Evolutionary conservation across 2,888 invertebrate genomes (phyloP).

Genomic region (Pasiphila rectangulata): DNA sequence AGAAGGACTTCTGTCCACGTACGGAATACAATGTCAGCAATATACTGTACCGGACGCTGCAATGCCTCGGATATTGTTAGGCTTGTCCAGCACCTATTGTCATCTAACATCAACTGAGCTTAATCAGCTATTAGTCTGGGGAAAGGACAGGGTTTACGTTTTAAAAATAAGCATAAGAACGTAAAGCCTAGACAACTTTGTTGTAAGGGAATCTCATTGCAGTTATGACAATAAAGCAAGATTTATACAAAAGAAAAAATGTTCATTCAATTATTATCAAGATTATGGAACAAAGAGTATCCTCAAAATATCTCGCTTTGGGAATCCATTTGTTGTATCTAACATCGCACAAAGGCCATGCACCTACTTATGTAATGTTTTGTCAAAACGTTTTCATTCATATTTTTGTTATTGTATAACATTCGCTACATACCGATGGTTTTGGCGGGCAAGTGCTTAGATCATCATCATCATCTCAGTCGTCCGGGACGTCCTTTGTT

Average conservation of each 20-base stretch:
- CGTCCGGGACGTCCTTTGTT: too few relatives aligned
- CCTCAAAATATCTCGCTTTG: constrained; percentile 46
- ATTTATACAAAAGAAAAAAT: constrained; percentile 41
- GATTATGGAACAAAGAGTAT: constrained; percentile 52
- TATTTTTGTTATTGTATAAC: constrained; percentile 38
- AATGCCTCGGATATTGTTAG: too few relatives aligned
- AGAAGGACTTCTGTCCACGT: too few relatives aligned
- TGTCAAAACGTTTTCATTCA: constrained; percentile 42
- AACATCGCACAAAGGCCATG: constrained; percentile 43
- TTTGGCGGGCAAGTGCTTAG: too few relatives aligned
- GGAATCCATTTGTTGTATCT: constrained; percentile 48
- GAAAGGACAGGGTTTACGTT: too few relatives aligned
- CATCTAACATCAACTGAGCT: too few relatives aligned
- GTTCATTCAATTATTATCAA: constrained; percentile 51
- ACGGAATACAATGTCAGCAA: too few relatives aligned
- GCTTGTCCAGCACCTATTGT: too few relatives aligned
- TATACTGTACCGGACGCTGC: constrained; percentile 1
- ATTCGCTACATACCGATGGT: too few relatives aligned
- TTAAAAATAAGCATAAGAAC: too few relatives aligned
- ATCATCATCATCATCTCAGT: too few relatives aligned
- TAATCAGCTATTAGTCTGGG: too few relatives aligned
- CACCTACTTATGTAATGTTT: constrained; percentile 39
- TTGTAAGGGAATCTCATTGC: constrained; percentile 26
- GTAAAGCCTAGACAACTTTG: neutral
- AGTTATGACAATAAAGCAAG: constrained; percentile 9